Percentiles rank a stretch among this genome's conserved stretches.
These are phyloP conservation scores for Chiloscyllium punctatum DNA, from an alignment of 2,797 vertebrate species.

Conservation along the genomic window DNA sequence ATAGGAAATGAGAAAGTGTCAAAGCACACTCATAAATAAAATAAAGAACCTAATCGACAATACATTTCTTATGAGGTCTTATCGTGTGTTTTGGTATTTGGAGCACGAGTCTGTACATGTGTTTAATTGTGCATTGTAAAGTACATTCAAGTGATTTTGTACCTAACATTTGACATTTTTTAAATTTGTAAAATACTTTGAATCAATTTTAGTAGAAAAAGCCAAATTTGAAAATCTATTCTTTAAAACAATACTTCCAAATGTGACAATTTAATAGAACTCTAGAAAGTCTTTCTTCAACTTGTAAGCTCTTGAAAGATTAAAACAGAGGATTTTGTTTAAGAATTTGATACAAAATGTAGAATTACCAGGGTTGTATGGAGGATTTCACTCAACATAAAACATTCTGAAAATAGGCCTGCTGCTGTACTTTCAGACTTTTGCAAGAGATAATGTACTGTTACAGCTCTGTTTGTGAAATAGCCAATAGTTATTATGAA, in stretches of 20 bases:
- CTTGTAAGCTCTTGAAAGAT: neutral
- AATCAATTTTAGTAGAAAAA: neutral
- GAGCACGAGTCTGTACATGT: neutral
- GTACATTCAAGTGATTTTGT: neutral
- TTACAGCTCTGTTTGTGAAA: neutral
- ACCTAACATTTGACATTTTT: neutral
- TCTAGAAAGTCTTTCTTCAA: neutral
- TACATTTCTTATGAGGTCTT: constrained; percentile 1
- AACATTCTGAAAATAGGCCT: constrained; percentile 1
- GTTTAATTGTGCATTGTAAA: neutral
- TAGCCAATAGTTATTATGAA: constrained; percentile 48
- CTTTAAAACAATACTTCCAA: neutral
- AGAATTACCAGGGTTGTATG: neutral
- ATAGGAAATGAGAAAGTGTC: neutral
- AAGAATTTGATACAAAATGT: neutral
- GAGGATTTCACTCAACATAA: neutral
- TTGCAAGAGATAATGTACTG: neutral
- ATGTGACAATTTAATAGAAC: neutral
- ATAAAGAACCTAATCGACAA: constrained; percentile 19
- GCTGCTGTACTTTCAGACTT: neutral
- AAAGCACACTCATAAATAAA: constrained; percentile 25
- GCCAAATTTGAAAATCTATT: neutral
- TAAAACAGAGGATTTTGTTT: neutral
- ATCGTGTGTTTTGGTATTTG: neutral
- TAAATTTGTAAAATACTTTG: neutral